Conservation (phyloP, 2,797 vertebrate genomes). For the Xiphophorus birchmanni region DNA sequence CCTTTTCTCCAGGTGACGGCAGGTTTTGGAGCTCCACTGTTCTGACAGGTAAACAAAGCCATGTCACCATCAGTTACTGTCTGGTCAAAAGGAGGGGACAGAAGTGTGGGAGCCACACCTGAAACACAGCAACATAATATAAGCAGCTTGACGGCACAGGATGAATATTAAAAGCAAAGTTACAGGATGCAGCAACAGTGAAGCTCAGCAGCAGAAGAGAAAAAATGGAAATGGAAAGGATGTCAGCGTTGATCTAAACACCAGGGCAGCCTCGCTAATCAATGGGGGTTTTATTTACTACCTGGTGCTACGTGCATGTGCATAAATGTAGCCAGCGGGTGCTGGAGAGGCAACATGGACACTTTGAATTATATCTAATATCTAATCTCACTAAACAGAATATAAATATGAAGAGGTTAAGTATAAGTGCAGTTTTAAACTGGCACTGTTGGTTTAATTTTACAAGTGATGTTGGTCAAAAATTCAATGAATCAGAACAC, state of each 20-base stretch:
- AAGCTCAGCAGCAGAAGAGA: slow-evolving; percentile 6
- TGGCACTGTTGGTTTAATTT: neutral
- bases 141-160: slow-evolving; percentile 4
- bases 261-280: slow-evolving; percentile 35
- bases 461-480: neutral
- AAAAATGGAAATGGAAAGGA: slow-evolving; percentile 15
- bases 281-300: slow-evolving; percentile 55
- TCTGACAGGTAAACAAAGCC: slow-evolving; percentile 87
- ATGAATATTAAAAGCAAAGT: neutral
- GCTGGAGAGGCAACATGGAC: slow-evolving; percentile 10
- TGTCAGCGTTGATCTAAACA: slow-evolving; percentile 38
- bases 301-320: slow-evolving; percentile 27
- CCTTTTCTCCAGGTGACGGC: slow-evolving; percentile 93
- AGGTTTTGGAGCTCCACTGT: slow-evolving; percentile 91
- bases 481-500: neutral
- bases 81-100: slow-evolving; percentile 80
- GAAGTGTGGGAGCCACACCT: slow-evolving; percentile 89
- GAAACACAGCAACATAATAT: slow-evolving; percentile 31
- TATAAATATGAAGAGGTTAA: slow-evolving; percentile 11
- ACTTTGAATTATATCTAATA: slow-evolving; percentile 40
- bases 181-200: neutral
- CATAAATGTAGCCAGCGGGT: slow-evolving; percentile 32
- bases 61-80: slow-evolving; percentile 88
- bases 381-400: slow-evolving; percentile 25
- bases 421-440: neutral